A percentile compares a stretch with the other conserved stretches of the same genome.
Conservation (phyloP, 1,140 invertebrate genomes). For the Melanaphis sacchari region DNA sequence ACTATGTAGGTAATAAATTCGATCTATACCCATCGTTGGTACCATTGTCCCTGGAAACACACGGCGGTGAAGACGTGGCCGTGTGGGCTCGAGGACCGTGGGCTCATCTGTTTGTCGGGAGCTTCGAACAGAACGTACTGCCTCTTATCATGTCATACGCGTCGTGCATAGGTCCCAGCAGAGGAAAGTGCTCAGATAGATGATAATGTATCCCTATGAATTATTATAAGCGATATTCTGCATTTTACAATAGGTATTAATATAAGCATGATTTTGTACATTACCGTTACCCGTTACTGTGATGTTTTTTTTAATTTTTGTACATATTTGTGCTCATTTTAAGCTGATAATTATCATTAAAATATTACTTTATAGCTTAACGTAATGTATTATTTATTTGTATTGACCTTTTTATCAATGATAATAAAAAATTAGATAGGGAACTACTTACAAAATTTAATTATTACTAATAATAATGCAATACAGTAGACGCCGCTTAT, state of each 20-base stretch:
- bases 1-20: constrained; percentile 60
- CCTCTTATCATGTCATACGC: constrained; percentile 75
- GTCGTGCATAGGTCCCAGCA: constrained; percentile 68
- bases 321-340: background rate
- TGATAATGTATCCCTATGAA: background rate
- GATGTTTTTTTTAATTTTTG: background rate
- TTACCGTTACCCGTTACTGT: background rate
- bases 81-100: constrained; percentile 73
- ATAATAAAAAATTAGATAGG: background rate
- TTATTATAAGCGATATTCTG: background rate
- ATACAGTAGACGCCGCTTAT: no score
- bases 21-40: constrained; percentile 67
- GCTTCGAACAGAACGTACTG: constrained; percentile 75
- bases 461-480: no score
- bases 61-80: constrained; percentile 75
- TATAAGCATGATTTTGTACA: background rate
- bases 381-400: background rate
- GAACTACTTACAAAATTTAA: no score
- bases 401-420: background rate
- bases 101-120: constrained; percentile 74
- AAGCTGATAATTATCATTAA: background rate
- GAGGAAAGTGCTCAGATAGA: constrained; percentile 42
- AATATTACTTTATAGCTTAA: background rate
- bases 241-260: background rate
- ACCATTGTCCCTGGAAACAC: constrained; percentile 68